Evolutionary conservation across 2,113 vertebrate species (phyloP), one percentile per base, ranked within the genome.

Genomic region (Gnathonemus longibarbis): DNA sequence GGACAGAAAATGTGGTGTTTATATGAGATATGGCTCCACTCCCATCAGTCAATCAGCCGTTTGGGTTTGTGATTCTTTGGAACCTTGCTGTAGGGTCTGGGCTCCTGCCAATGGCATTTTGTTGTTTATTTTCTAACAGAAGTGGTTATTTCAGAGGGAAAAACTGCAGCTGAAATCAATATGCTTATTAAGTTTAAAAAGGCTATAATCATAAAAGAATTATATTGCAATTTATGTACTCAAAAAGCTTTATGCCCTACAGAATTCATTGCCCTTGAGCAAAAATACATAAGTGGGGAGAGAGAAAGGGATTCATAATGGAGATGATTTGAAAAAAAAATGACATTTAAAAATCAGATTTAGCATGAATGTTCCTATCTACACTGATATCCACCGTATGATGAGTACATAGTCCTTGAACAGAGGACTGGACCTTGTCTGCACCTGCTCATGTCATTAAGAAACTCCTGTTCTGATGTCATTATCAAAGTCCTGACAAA

Each of bases 181-280:
- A 87, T 87, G 49, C 50, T 87, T 56, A 87, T 52, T 53, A 87
- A 39, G 49, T 87, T 87, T 87, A 87, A 53, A 87, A 53, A 87
- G 45, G 42, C 39, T 84, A 21, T 48, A 84, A 84, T 84, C 21
- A 84, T 46, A 84, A 84, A 84, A 48, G 83, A 84, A 46, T 84
- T 84, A 21, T 24, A 48, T 48, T 48, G 83, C 83, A 46, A 84
- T 84, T 84, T 48, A 45, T 48, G 83, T 84, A n/a, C 83, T 84
- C 45, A 21, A 42, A 77, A 77, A 46, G 83, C 42, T 84, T 84
- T n/a, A 45, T 84, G 19, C 45, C 45, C 45, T 48, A n/a, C 83
- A 84, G 42, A 84, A 46, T 84, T 9, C 24, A n/a, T 24, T 84
- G 45, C 45, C 45, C 83, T 46, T 46, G 45, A 46, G 45, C 83